phyloP scores from a whole-genome alignment of 2,888 invertebrate genomes.

The Blastobasis lacticolella region DNA sequence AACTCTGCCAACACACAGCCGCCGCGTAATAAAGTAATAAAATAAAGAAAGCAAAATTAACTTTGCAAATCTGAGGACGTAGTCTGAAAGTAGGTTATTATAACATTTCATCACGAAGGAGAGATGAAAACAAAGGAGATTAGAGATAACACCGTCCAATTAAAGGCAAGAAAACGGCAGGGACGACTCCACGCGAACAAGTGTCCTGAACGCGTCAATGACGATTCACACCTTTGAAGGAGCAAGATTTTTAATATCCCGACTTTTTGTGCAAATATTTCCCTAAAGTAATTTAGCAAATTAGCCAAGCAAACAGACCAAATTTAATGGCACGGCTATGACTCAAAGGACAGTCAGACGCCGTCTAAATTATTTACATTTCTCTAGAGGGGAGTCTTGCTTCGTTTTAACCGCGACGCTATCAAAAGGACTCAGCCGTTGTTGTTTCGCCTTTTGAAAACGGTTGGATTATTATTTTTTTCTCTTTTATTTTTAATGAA shows the following conservation, averaged over 20 bases:
- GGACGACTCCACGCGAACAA: no score
- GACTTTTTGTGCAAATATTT: constrained; percentile 35
- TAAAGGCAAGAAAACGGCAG: constrained; percentile 3
- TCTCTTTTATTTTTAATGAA: constrained; percentile 10
- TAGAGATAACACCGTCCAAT: constrained; percentile 4
- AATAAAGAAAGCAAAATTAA: no score
- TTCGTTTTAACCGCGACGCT: constrained; percentile 31
- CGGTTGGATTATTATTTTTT: constrained; percentile 5
- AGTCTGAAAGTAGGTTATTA: no score
- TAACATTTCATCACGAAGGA: background rate
- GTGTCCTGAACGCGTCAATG: no score
- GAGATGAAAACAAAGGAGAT: background rate
- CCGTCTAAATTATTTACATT: constrained; percentile 53
- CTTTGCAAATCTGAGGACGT: no score
- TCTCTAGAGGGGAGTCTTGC: constrained; percentile 39
- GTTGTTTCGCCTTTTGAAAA: constrained; percentile 5
- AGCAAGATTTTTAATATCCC: constrained; percentile 33
- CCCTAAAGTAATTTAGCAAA: constrained; percentile 50
- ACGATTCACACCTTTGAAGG: constrained; percentile 18
- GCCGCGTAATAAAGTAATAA: no score
- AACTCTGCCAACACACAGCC: no score
- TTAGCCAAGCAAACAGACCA: constrained; percentile 54
- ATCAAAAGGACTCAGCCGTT: constrained; percentile 22
- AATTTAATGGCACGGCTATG: constrained; percentile 48
- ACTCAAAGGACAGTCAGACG: constrained; percentile 36